Base-by-base conservation (phyloP, 2,113 vertebrate species). In the Sebastes schlegelii region DNA sequence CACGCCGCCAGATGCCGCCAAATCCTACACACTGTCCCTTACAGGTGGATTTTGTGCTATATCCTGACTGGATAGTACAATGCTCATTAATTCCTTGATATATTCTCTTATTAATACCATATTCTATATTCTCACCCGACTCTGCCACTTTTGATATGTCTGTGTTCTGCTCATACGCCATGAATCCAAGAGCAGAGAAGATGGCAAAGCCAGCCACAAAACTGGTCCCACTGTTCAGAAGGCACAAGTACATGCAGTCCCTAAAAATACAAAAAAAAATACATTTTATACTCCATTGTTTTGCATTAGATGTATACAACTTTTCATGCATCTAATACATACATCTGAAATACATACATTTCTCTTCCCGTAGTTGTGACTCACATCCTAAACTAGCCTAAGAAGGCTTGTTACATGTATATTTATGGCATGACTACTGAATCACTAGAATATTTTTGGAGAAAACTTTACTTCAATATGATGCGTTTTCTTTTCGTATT, bases 141-240 rank as follows among this genome's bases (percentile, higher is more conserved):
- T 97, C 95, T 5, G 97, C 97, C 82, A 98, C 97, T 79, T 95
- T 93, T 69, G 97, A 96, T 80, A 98, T 97, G 80, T 96, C 94
- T 2, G 95, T 85, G 0, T 95, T 94, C 85, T 98, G 97, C 77
- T 98, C 96, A 60, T 72, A 94, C 4, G 97, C 96, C 97, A 98
- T 98, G 89, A 98, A 98, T 75, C 96, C 95, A 84, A 98, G 94
- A 64, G 95, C 97, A 34, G 97, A 98, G 93, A 99, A 98, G 79
- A 99, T 97, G 76, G 97, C 97, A 93, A 99, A 98, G 10, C 98
- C 98, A 9, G 98, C 97, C 49, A 96, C 80, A 52, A 99, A 98
- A 89, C 98, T 99, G 80, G 98, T 99, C 64, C 94, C 95, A 52
- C 98, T 99, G 91, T 99, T 99, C 88, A 99, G 89, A 80, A 97